Evolutionary conservation across 2,888 invertebrate genomes (phyloP), one percentile per base, ranked within the genome.

Genomic region (Noctua pronuba): DNA sequence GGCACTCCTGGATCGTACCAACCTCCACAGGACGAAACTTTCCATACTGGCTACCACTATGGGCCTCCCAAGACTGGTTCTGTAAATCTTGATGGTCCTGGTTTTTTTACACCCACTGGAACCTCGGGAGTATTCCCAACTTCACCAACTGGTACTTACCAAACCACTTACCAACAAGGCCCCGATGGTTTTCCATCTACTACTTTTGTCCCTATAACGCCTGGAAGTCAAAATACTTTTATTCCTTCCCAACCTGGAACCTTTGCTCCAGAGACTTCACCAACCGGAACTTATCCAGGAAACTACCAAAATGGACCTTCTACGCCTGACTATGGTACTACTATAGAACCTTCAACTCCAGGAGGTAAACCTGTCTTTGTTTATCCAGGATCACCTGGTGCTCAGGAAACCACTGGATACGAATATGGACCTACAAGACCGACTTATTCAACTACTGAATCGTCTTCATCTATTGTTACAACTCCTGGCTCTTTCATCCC

Each of bases 41-140:
- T 73, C 52, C 49, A 79, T 0, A 73, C 72, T 69, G 78, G 77
- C 3, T 86, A 85, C 64, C 75, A 88, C 31, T 86, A 86, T 38
- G 75, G 41, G 18, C 86, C 86, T 24, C 70, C 82, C 8, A 78
- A 62, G 18, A 21, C 62, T 46, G 64, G 35, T 38, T 41, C 46
- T 38, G 24, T 79, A 3, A 70, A 41, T 35, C 0, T 21, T 24
- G 65, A 64, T 41, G 46, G 11, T 41, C 2, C 62, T 44, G 46
- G 60, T 18, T 73, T 62, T 44, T 67, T 70, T 18, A 65, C n/a
- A 13, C 58, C 82, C 0, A 41, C 72, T 35, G 73, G 35, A 62
- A 67, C 28, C 8, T 24, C 75, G 4, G 60, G 21, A 65, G 65
- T 70, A 5, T 76, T 41, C 28, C 66, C 77, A 55, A 73, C 49